Evolutionary conservation across 2,797 vertebrate species (phyloP).

Genomic region (Diceros bicornis): DNA sequence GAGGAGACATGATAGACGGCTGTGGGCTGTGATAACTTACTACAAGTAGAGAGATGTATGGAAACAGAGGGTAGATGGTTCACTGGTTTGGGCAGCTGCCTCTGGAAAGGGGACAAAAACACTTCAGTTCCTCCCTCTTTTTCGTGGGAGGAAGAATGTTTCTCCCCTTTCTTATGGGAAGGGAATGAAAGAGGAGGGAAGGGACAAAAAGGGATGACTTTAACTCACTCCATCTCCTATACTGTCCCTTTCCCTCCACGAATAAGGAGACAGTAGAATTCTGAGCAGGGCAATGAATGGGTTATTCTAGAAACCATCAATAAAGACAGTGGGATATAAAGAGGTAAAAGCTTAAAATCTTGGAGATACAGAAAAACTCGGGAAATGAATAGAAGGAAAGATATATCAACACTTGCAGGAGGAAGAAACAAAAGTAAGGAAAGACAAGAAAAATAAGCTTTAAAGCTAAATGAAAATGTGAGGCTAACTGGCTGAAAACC

Average conservation of each 20-base stretch:
- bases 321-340: neutral
- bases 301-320: neutral
- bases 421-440: neutral
- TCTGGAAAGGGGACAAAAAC: neutral
- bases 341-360: neutral
- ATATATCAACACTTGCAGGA: neutral
- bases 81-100: neutral
- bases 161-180: neutral
- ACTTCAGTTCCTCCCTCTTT: neutral
- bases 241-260: neutral
- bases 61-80: neutral
- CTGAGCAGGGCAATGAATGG: neutral
- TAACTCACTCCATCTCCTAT: neutral
- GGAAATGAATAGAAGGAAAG: neutral
- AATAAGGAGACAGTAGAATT: neutral
- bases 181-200: neutral
- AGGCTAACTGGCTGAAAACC: neutral
- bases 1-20: neutral
- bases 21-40: neutral
- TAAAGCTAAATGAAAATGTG: neutral
- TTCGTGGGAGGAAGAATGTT: neutral
- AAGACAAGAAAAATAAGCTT: neutral
- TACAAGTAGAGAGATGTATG: neutral
- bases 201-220: neutral
- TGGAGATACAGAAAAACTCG: neutral